Evolutionary conservation across 1,140 invertebrate species (phyloP).

Genomic region (Paracyclopina nana): DNA sequence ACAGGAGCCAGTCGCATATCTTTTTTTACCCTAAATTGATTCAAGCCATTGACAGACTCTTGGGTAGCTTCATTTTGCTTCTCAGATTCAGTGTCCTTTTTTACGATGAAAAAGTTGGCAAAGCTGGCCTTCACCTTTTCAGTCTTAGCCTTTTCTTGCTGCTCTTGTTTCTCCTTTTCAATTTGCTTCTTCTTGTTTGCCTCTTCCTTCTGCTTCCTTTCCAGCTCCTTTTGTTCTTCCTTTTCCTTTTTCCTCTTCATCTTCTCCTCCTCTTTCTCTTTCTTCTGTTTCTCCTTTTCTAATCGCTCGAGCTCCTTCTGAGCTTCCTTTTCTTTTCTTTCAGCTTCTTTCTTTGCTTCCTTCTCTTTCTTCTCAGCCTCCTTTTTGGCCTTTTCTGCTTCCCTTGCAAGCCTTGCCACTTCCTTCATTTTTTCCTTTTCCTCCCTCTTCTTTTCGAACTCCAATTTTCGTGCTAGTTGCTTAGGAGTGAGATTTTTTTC

Average conservation of each 20-base stretch:
- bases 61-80: constrained; percentile 26
- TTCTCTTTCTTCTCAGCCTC: constrained; percentile 3
- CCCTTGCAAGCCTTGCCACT: constrained; percentile 6
- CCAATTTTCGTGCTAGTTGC: background rate
- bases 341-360: constrained; percentile 6
- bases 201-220: constrained; percentile 21
- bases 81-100: constrained; percentile 25
- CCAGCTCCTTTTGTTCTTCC: constrained; percentile 18
- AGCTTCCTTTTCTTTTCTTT: background rate
- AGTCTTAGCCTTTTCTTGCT: constrained; percentile 26
- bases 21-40: constrained; percentile 47
- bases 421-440: constrained; percentile 11
- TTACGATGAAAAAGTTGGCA: constrained; percentile 55
- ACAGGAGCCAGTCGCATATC: constrained; percentile 65
- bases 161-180: constrained; percentile 31
- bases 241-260: constrained; percentile 17
- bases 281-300: constrained; percentile 16
- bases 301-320: constrained; percentile 4
- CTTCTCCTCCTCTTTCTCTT: constrained; percentile 19
- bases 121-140: constrained; percentile 50
- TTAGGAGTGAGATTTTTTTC: background rate
- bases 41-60: constrained; percentile 24
- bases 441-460: background rate
- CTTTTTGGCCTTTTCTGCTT: background rate
- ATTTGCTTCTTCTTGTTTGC: constrained; percentile 23